Evolutionary conservation across 2,113 vertebrate genomes (phyloP).

Genomic region (Entelurus aequoreus): DNA sequence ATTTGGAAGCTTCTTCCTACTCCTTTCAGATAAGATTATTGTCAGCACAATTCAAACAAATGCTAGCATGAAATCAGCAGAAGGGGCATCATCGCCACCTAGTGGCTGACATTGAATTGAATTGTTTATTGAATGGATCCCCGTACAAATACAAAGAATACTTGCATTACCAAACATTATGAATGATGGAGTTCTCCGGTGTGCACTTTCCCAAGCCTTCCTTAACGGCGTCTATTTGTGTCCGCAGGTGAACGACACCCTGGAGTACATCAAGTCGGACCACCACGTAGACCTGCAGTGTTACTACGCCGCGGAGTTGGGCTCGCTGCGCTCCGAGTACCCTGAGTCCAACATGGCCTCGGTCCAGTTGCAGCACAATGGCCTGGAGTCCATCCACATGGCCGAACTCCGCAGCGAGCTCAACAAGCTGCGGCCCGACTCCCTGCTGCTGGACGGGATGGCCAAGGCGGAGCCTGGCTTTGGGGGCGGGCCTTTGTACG

Average conservation of each 20-base stretch:
- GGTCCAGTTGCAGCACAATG: constrained; percentile 59
- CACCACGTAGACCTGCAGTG: constrained; percentile 74
- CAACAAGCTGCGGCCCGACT: constrained; percentile 73
- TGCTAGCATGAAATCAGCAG: no score
- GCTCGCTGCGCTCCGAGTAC: constrained; percentile 61
- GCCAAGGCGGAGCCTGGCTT: constrained; percentile 63
- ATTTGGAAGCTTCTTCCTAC: no score
- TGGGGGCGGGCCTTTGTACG: constrained; percentile 48
- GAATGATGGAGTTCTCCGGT: no score
- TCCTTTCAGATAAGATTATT: no score
- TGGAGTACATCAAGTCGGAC: constrained; percentile 77
- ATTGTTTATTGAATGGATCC: no score
- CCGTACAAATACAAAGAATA: no score
- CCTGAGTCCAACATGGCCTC: constrained; percentile 49
- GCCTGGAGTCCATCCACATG: constrained; percentile 79
- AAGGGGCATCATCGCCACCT: no score
- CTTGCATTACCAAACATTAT: no score
- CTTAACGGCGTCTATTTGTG: not conserved
- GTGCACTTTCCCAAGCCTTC: no score
- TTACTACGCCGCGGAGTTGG: constrained; percentile 69
- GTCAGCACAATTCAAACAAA: no score
- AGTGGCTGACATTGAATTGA: no score
- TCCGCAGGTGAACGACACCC: constrained; percentile 66
- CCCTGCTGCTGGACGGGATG: constrained; percentile 57
- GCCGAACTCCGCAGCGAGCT: constrained; percentile 75